phyloP scores from a whole-genome alignment of 1,140 invertebrate species.

The Amphibalanus amphitrite region DNA sequence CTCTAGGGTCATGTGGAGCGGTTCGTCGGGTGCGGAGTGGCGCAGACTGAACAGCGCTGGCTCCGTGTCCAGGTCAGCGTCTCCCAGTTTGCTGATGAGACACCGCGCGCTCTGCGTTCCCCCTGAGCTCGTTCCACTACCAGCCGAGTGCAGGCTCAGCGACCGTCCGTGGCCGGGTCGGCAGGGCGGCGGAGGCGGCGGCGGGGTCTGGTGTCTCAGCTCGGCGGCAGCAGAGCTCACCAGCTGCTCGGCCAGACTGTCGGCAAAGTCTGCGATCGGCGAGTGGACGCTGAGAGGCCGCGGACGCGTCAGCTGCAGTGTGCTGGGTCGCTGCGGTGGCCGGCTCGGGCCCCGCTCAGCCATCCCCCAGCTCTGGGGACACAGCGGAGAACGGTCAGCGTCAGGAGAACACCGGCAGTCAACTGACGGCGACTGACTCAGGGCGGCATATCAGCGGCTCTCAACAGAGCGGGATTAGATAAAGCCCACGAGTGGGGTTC shows the following conservation, averaged over 20 bases:
- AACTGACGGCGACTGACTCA: too few relatives aligned
- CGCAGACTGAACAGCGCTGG: not conserved
- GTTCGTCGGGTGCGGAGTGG: conserved; percentile 30
- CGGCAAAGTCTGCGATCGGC: not conserved
- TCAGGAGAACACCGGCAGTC: too few relatives aligned
- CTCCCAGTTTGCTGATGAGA: not conserved
- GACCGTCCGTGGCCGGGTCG: not conserved
- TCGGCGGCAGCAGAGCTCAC: not conserved
- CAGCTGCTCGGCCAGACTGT: not conserved
- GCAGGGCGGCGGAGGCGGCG: too few relatives aligned
- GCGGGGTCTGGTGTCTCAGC: not conserved
- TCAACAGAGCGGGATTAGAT: too few relatives aligned
- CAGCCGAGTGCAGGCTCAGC: not conserved
- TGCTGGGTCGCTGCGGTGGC: not conserved
- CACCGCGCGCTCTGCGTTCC: not conserved
- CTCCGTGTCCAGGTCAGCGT: not conserved
- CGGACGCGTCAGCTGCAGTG: not conserved
- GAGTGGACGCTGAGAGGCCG: not conserved
- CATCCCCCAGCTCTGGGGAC: too few relatives aligned
- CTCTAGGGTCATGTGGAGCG: conserved; percentile 65
- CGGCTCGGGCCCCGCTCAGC: too few relatives aligned
- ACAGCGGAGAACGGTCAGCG: too few relatives aligned
- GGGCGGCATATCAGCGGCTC: too few relatives aligned
- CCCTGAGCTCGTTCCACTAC: not conserved
- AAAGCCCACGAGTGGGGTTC: too few relatives aligned